Base-by-base conservation (phyloP, 2,113 vertebrate species). In the Burhinus bistriatus region DNA sequence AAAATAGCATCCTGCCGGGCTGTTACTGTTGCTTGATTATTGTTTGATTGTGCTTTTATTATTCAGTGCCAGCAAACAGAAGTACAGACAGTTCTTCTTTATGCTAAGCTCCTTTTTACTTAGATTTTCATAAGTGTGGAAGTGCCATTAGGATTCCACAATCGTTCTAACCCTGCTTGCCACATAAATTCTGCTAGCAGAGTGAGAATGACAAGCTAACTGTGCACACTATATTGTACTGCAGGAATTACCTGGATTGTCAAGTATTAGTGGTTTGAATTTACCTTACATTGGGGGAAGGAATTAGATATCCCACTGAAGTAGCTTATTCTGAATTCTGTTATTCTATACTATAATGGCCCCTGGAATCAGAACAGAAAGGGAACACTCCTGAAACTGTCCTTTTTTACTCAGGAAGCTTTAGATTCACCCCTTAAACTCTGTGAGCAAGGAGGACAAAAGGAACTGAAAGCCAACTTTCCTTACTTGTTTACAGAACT, bases 11-110 rank as follows among this genome's bases (percentile, higher is more conserved):
- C 27, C 34, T 77, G 16, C 9, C 6, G 1, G 18, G 9, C 21
- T 72, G 23, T 76, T 73, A 55, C 32, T 76, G 57, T 69, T 79
- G 8, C 59, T 73, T 79, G 54, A 59, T 92, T 86, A 64, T 58
- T 89, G 23, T 87, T 94, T 79, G n/a, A 85, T 90, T 86, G 79
- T 54, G 30, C 38, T 83, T 95, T 95, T 93, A 55, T 72, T 77
- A 86, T 83, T 95, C 54, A 65, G 18, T 69, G 40, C 13, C 42
- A 77, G 52, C 83, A 90, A 90, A 80, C n/a, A 86, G 32, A 78
- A 45, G 25, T 30, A 78, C 58, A 90, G 80, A 32, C 13, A 32
- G 10, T 49, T 75, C 23, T 93, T 29, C 32, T 78, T 70, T 66
- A 66, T 66, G 27, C n/a, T 78, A 83, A 91, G 9, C 16, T 65